Percentiles rank a stretch among this genome's conserved stretches.
phyloP scores from a whole-genome alignment of 1,140 invertebrate genomes.

The Gryon sp. region DNA sequence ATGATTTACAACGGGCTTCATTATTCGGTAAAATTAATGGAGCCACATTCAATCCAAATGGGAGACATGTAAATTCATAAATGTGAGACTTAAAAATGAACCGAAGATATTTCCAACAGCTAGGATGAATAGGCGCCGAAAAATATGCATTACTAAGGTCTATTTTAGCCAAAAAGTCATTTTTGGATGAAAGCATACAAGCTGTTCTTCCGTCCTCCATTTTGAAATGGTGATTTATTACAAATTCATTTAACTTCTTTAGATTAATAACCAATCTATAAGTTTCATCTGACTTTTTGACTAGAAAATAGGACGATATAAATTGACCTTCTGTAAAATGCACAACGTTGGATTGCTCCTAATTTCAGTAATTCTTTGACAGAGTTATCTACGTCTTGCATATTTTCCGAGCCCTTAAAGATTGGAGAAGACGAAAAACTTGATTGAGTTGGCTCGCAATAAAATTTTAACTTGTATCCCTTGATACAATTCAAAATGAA shows the following conservation, averaged over 20 bases:
- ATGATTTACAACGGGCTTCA: slow-evolving; percentile 9
- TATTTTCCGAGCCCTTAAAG: background rate
- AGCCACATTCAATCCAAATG: slow-evolving; percentile 38
- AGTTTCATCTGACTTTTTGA: too few relatives aligned
- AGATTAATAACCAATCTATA: too few relatives aligned
- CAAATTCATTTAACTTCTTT: too few relatives aligned
- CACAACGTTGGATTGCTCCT: too few relatives aligned
- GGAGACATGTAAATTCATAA: slow-evolving; percentile 36
- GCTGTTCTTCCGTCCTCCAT: slow-evolving; percentile 10
- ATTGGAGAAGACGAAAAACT: background rate
- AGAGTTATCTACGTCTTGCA: background rate
- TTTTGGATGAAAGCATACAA: slow-evolving; percentile 9
- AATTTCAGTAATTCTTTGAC: slow-evolving; percentile 12
- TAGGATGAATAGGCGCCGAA: slow-evolving; percentile 1
- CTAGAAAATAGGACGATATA: too few relatives aligned
- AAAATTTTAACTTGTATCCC: slow-evolving; percentile 4
- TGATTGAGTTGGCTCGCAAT: background rate
- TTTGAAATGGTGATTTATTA: too few relatives aligned
- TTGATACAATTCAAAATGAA: slow-evolving; percentile 8
- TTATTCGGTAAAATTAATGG: slow-evolving; percentile 31
- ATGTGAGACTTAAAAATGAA: slow-evolving; percentile 26
- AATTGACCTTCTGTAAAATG: too few relatives aligned
- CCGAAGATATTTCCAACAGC: slow-evolving; percentile 9
- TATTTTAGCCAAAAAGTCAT: slow-evolving; percentile 33
- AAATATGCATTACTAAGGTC: slow-evolving; percentile 29